Conservation (phyloP, 1,140 invertebrate species). For the Hyles euphorbiae region DNA sequence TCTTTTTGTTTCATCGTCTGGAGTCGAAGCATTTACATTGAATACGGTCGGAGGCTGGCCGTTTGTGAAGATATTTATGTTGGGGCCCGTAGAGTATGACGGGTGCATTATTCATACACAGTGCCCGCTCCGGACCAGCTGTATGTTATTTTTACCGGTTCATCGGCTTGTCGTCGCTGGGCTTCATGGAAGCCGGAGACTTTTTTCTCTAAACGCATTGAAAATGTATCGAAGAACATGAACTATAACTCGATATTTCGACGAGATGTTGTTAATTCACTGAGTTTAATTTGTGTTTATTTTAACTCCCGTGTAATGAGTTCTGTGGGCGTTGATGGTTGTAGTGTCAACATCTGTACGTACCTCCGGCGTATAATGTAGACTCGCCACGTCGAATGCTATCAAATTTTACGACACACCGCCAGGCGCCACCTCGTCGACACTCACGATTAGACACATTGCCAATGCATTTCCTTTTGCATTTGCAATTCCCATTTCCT, state of each 20-base stretch:
- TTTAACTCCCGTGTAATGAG: conserved; percentile 5
- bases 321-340: conserved; percentile 20
- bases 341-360: conserved; percentile 6
- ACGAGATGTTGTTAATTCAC: conserved; percentile 5
- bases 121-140: conserved; percentile 46
- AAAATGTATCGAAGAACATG: conserved; percentile 4
- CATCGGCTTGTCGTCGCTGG: conserved; percentile 46
- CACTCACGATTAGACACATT: conserved; percentile 42
- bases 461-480: conserved; percentile 43
- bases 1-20: conserved; percentile 73
- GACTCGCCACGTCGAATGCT: conserved; percentile 36
- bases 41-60: conserved; percentile 65
- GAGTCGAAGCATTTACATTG: conserved; percentile 69
- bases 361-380: conserved; percentile 18
- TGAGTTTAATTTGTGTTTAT: conserved; percentile 7
- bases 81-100: conserved; percentile 61
- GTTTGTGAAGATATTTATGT: conserved; percentile 67
- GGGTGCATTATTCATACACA: conserved; percentile 69
- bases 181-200: conserved; percentile 12
- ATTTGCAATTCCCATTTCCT: conserved; percentile 59
- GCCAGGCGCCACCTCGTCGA: conserved; percentile 48
- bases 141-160: conserved; percentile 66
- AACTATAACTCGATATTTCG: neutral
- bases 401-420: conserved; percentile 57
- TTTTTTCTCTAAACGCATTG: conserved; percentile 4